phyloP scores from a whole-genome alignment of 1,140 invertebrate genomes.

The Rhagoletis pomonella region DNA sequence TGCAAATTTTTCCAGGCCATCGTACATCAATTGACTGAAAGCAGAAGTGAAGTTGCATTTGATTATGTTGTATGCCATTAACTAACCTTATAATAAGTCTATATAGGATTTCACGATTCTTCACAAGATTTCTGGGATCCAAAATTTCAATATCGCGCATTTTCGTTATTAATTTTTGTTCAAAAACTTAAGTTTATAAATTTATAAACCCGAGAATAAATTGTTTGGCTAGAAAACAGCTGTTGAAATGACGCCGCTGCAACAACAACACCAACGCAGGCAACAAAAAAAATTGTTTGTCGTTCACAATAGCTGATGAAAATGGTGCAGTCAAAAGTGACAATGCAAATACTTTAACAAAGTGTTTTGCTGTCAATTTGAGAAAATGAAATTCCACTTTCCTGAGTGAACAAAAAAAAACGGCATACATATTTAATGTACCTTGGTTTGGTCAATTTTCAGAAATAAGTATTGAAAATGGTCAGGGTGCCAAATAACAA shows the following conservation, averaged over 20 bases:
- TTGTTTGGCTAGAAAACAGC: not conserved
- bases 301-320: too few relatives aligned
- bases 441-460: too few relatives aligned
- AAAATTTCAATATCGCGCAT: constrained; percentile 79
- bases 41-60: constrained; percentile 17
- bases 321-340: too few relatives aligned
- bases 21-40: constrained; percentile 90
- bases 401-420: too few relatives aligned
- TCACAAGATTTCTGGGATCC: constrained; percentile 85
- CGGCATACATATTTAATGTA: too few relatives aligned
- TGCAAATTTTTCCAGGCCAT: constrained; percentile 94
- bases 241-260: not conserved
- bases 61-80: not conserved
- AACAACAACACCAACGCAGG: too few relatives aligned
- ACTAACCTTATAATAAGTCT: constrained; percentile 89
- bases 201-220: not conserved
- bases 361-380: too few relatives aligned
- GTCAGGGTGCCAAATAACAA: too few relatives aligned
- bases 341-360: too few relatives aligned
- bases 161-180: constrained; percentile 33
- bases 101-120: constrained; percentile 87
- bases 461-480: too few relatives aligned
- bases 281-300: too few relatives aligned
- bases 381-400: too few relatives aligned
- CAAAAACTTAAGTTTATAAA: not conserved